Conservation (phyloP, 2,113 vertebrate genomes). For the Macquaria ambigua region DNA sequence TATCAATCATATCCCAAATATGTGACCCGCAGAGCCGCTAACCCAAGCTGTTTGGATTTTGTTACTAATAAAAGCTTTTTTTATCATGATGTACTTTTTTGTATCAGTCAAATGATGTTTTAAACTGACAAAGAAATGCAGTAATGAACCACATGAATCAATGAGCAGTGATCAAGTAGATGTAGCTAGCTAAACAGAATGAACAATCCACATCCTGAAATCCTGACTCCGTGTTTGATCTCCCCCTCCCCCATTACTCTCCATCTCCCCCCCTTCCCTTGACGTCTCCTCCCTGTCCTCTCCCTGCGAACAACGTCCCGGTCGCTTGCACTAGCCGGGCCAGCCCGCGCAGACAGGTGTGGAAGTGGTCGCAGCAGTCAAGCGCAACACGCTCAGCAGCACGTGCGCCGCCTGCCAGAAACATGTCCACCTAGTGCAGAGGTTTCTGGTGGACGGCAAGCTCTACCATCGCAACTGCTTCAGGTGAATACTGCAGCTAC, state of each 20-base stretch:
- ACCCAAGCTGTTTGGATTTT: conserved; percentile 41
- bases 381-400: conserved; percentile 86
- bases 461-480: conserved; percentile 99
- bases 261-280: conserved; percentile 48
- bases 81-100: conserved; percentile 2
- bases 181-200: conserved; percentile 46
- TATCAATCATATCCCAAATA: conserved; percentile 24
- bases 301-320: conserved; percentile 36
- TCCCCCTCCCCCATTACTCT: conserved; percentile 65
- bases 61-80: conserved; percentile 27
- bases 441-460: conserved; percentile 91
- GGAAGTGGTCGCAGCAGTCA: conserved; percentile 38
- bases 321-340: conserved; percentile 22
- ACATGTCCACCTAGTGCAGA: conserved; percentile 97
- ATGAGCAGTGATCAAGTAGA: conserved; percentile 27
- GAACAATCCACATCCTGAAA: conserved; percentile 71
- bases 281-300: conserved; percentile 45
- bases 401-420: conserved; percentile 90
- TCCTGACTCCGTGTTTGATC: conserved; percentile 82
- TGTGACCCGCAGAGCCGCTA: conserved; percentile 39
- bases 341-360: conserved; percentile 38
- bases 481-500: conserved; percentile 83
- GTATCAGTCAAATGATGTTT: conserved; percentile 26
- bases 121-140: conserved; percentile 22
- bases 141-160: conserved; percentile 1